A percentile compares a stretch with the other conserved stretches of the same genome.
phyloP scores from a whole-genome alignment of 2,113 vertebrate genomes.

The Phyllostomus discolor region DNA sequence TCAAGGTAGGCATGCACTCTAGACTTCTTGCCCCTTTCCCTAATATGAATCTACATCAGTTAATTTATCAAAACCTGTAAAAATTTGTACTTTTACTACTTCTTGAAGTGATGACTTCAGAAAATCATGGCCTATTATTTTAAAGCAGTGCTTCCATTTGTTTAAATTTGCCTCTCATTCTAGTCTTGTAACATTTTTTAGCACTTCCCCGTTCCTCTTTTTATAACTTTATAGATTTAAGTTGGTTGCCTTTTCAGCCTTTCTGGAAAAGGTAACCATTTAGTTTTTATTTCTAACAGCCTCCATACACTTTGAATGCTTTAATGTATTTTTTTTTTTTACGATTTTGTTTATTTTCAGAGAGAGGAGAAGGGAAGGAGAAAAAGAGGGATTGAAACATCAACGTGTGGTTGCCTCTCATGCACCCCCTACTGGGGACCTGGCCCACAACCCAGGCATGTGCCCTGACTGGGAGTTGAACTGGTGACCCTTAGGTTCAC shows the following conservation, averaged over 20 bases:
- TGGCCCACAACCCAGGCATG: too few species aligned
- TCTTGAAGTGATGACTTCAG: background rate
- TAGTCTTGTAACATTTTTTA: background rate
- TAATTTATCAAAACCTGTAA: background rate
- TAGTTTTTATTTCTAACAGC: background rate
- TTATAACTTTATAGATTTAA: background rate
- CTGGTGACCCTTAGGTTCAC: too few species aligned
- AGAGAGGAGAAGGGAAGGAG: too few species aligned
- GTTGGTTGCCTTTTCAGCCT: background rate
- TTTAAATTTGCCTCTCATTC: constrained; percentile 12
- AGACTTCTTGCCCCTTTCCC: background rate
- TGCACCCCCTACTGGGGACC: too few species aligned
- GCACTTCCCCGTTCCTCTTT: background rate
- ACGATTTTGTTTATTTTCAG: too few species aligned
- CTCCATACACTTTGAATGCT: background rate
- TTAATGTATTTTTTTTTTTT: background rate
- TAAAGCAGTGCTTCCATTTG: constrained; percentile 13
- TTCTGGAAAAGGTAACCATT: background rate
- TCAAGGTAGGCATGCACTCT: background rate
- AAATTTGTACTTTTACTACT: background rate
- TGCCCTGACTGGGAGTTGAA: too few species aligned
- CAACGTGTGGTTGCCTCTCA: too few species aligned
- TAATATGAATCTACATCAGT: background rate
- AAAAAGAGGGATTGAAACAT: too few species aligned
- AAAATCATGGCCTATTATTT: background rate